These are phyloP conservation scores for Montipora sp. DNA, from an alignment of 64 coral and sea anemone genomes.

Conservation along the genomic window DNA sequence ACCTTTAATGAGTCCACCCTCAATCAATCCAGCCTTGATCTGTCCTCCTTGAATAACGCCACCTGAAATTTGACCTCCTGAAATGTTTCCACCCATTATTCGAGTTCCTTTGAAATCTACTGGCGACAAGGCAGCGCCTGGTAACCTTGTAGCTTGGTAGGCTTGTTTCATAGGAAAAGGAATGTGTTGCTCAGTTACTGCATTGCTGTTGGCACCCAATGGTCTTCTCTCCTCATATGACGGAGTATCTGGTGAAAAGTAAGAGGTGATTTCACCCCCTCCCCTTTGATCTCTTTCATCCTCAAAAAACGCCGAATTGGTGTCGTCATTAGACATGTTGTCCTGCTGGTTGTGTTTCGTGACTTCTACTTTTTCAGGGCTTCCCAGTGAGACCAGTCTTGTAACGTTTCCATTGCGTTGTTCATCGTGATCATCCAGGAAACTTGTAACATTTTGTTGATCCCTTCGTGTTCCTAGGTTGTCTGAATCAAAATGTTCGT, in stretches of 20 bases:
- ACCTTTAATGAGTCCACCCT: slow-evolving; percentile 84
- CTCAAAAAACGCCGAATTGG: background rate
- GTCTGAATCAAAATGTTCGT: background rate
- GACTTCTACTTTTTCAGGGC: background rate
- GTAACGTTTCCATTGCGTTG: slow-evolving; percentile 2
- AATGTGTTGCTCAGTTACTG: background rate
- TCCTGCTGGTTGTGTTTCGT: background rate
- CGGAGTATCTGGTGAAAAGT: background rate
- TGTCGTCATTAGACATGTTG: background rate
- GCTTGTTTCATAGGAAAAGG: background rate
- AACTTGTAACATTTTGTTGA: slow-evolving; percentile 8
- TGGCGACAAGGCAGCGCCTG: background rate
- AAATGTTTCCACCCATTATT: slow-evolving; percentile 94
- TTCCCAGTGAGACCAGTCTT: slow-evolving; percentile 25
- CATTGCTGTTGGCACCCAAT: background rate
- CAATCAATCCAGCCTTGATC: slow-evolving; percentile 76
- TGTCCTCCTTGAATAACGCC: slow-evolving; percentile 81
- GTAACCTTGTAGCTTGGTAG: background rate
- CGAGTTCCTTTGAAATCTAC: slow-evolving; percentile 65
- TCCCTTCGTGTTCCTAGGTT: background rate
- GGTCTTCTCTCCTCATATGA: background rate
- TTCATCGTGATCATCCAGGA: background rate
- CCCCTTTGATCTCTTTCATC: background rate
- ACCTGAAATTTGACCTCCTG: slow-evolving; percentile 83
- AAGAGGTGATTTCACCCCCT: background rate